A percentile compares a stretch with the other conserved stretches of the same genome.
These are phyloP conservation scores for Eptatretus burgeri DNA, from an alignment of 2,113 vertebrate species.

Conservation along the genomic window DNA sequence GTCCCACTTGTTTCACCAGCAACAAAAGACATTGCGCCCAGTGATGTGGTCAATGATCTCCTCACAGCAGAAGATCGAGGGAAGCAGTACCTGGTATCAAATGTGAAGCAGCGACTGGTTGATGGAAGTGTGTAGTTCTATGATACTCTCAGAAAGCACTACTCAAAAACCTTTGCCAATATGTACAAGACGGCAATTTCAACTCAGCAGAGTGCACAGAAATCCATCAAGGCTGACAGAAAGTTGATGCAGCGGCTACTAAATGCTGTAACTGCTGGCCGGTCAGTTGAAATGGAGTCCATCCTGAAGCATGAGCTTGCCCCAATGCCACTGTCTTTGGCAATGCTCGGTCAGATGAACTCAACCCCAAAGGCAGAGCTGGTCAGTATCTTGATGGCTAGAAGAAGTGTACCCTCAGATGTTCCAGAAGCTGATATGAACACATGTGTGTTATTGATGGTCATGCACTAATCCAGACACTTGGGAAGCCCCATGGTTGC, in stretches of 20 bases:
- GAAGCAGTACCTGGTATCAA: no score
- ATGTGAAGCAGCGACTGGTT: no score
- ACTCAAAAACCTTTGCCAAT: neutral
- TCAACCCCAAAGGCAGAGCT: neutral
- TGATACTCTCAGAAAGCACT: no score
- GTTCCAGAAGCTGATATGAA: neutral
- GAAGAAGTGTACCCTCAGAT: no score
- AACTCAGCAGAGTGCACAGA: neutral
- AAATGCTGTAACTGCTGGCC: neutral
- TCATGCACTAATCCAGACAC: neutral
- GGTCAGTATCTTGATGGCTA: neutral
- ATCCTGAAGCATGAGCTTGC: neutral
- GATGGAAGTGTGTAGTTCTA: no score
- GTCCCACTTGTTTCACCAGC: no score
- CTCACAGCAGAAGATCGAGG: no score
- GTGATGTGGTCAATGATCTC: no score
- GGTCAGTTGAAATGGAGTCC: neutral
- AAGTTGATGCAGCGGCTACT: neutral
- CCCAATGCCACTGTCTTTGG: neutral
- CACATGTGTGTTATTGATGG: neutral
- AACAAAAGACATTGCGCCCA: no score
- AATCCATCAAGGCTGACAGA: neutral
- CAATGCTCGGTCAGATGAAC: neutral
- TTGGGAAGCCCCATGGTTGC: neutral
- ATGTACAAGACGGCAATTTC: constrained; percentile 5